Percentiles rank a stretch among this genome's conserved stretches.
phyloP scores from a whole-genome alignment of 1,140 invertebrate species.

The Drosophila tristis region DNA sequence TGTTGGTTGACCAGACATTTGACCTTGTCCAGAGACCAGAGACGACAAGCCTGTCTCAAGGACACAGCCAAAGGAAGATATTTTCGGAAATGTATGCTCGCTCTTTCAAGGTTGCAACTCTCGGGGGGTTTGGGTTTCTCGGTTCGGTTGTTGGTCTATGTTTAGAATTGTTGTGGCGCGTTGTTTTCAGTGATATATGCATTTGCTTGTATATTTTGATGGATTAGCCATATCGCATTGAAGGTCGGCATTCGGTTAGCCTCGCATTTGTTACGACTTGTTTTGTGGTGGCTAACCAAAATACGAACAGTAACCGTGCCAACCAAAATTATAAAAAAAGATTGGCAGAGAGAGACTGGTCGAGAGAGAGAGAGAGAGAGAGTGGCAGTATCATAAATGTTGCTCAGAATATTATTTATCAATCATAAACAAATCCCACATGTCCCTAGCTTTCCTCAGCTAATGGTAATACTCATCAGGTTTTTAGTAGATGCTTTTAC shows the following conservation, averaged over 20 bases:
- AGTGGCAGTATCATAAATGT: not conserved
- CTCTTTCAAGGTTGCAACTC: slow-evolving; percentile 27
- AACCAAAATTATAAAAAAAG: slow-evolving; percentile 9
- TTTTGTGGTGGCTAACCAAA: slow-evolving; percentile 56
- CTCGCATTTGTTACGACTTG: slow-evolving; percentile 66
- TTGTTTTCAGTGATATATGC: slow-evolving; percentile 56
- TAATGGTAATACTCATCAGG: slow-evolving; percentile 39
- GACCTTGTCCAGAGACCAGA: slow-evolving; percentile 42
- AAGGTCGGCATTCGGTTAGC: slow-evolving; percentile 48
- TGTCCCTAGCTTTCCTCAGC: slow-evolving; percentile 34
- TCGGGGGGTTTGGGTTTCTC: slow-evolving; percentile 67
- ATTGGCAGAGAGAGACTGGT: too few relatives aligned
- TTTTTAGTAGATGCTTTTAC: slow-evolving; percentile 45
- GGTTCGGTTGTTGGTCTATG: slow-evolving; percentile 25
- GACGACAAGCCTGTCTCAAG: slow-evolving; percentile 29
- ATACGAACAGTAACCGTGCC: slow-evolving; percentile 18
- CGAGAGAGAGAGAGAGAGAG: not conserved
- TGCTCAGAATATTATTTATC: too few relatives aligned
- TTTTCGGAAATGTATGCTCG: not conserved
- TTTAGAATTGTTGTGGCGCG: slow-evolving; percentile 71
- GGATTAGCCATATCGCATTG: slow-evolving; percentile 61
- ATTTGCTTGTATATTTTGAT: slow-evolving; percentile 57
- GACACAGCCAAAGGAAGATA: slow-evolving; percentile 44
- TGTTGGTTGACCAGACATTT: slow-evolving; percentile 47
- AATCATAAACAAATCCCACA: slow-evolving; percentile 10